These are phyloP conservation scores for Gallinago jamesoni DNA, from an alignment of 2,113 vertebrate species.

Conservation along the genomic window DNA sequence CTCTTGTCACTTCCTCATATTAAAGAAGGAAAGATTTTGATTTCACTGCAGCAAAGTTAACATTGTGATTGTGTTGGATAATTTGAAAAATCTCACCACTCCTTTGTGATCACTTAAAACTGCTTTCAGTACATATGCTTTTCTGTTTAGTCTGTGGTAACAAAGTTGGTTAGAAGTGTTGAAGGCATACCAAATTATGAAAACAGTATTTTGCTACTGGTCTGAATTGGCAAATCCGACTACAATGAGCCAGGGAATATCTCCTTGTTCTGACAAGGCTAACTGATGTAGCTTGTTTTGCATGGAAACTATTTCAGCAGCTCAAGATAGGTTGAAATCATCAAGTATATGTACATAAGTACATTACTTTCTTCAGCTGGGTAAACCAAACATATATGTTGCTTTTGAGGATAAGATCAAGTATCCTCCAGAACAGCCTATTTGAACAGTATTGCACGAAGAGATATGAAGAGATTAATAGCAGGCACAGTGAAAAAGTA, in stretches of 20 bases:
- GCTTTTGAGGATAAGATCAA: neutral
- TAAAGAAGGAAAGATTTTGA: neutral
- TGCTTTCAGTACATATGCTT: neutral
- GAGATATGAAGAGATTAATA: neutral
- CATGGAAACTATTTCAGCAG: neutral
- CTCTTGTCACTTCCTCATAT: neutral
- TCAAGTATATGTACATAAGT: neutral
- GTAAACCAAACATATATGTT: neutral
- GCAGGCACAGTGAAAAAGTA: neutral
- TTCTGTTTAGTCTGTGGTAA: neutral
- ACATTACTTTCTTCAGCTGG: neutral
- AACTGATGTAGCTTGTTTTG: neutral
- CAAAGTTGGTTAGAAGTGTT: neutral
- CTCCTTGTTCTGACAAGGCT: neutral
- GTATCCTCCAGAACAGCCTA: neutral
- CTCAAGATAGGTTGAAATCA: neutral
- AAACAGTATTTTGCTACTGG: neutral
- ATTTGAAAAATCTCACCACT: neutral
- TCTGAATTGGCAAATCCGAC: neutral
- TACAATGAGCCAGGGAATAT: neutral
- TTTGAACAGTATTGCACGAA: neutral
- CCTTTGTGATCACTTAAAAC: neutral
- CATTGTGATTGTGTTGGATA: neutral
- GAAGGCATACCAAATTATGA: neutral
- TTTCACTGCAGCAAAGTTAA: neutral